phyloP scores from a whole-genome alignment of 2,888 invertebrate genomes.

The Torymus aiolomorphi region DNA sequence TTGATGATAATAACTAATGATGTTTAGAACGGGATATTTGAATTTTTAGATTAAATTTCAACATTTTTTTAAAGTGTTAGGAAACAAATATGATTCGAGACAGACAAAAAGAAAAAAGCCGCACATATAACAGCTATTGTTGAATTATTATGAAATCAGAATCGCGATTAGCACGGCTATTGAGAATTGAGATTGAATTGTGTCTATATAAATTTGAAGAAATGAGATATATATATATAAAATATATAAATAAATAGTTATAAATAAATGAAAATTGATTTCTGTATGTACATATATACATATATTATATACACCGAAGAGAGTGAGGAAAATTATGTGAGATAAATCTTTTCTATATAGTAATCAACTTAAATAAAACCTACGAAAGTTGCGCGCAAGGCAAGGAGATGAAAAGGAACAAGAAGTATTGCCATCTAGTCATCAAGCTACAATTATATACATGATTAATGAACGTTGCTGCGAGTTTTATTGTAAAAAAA shows the following conservation, averaged over 20 bases:
- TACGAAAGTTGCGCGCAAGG: slow-evolving; percentile 37
- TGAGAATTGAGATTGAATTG: slow-evolving; percentile 68
- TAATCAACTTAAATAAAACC: slow-evolving; percentile 30
- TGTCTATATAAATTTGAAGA: slow-evolving; percentile 55
- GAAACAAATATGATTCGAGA: slow-evolving; percentile 4
- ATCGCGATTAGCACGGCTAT: slow-evolving; percentile 67
- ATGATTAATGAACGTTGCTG: slow-evolving; percentile 8
- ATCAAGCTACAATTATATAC: slow-evolving; percentile 18
- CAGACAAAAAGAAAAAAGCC: not conserved
- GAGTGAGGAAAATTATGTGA: slow-evolving; percentile 33
- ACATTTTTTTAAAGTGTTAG: not conserved
- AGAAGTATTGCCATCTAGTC: slow-evolving; percentile 34
- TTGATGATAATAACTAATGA: not conserved
- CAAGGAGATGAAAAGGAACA: not conserved
- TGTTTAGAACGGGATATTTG: not conserved
- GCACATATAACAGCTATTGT: slow-evolving; percentile 13
- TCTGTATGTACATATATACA: slow-evolving; percentile 53
- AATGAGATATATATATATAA: slow-evolving; percentile 52
- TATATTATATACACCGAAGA: slow-evolving; percentile 44
- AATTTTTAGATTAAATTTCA: slow-evolving; percentile 5
- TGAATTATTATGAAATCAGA: slow-evolving; percentile 58
- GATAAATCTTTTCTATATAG: slow-evolving; percentile 45
- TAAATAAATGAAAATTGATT: slow-evolving; percentile 42
- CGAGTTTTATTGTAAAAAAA: slow-evolving; percentile 34
- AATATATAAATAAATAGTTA: slow-evolving; percentile 31